Conservation (phyloP, 2,888 invertebrate species). For the Heliconius aoede region DNA sequence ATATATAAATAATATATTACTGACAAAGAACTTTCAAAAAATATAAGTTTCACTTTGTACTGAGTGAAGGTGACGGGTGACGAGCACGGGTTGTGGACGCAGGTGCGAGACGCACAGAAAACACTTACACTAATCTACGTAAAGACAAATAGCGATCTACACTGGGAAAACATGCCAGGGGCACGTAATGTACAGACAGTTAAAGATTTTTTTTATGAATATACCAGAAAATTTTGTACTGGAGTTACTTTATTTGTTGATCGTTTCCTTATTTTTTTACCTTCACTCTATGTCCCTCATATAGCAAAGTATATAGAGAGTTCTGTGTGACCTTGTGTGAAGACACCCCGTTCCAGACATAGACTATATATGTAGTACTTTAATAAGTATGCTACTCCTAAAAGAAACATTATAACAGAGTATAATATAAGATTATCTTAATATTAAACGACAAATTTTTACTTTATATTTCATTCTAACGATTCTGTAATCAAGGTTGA, state of each 20-base stretch:
- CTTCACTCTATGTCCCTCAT: not conserved
- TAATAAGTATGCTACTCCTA: too few species aligned
- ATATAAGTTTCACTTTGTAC: constrained; percentile 26
- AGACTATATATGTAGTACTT: too few species aligned
- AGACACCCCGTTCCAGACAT: not conserved
- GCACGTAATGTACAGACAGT: constrained; percentile 22
- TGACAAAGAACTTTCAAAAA: not conserved
- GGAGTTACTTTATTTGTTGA: not conserved
- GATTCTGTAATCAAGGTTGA: too few species aligned
- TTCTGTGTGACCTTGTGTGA: too few species aligned
- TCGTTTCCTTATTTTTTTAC: not conserved
- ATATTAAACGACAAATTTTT: too few species aligned
- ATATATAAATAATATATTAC: not conserved
- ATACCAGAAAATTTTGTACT: not conserved
- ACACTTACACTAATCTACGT: constrained; percentile 75
- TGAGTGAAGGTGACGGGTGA: constrained; percentile 38
- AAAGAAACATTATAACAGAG: too few species aligned
- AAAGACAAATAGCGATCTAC: constrained; percentile 72
- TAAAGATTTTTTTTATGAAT: not conserved
- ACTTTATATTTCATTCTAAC: too few species aligned
- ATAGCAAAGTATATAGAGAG: not conserved
- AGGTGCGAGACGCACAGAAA: constrained; percentile 49
- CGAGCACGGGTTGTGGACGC: constrained; percentile 42
- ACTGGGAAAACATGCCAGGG: constrained; percentile 52
- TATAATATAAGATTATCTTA: too few species aligned